A percentile compares a stretch with the other conserved stretches of the same genome.
phyloP scores from a whole-genome alignment of 2,888 invertebrate species.

The Oxystoma pomonae region DNA sequence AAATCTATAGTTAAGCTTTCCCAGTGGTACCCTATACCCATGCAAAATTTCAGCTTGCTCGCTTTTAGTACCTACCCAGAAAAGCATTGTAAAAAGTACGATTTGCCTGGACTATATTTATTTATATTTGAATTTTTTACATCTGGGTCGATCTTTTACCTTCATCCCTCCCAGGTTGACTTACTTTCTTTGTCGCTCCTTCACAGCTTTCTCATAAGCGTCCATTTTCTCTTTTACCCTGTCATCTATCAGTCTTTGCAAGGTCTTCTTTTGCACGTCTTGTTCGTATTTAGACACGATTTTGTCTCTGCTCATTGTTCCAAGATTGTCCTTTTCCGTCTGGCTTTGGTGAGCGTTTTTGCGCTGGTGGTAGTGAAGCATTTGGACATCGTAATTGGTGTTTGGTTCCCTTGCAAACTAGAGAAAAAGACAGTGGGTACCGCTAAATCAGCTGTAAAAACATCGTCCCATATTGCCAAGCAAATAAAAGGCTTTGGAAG shows the following conservation, averaged over 20 bases:
- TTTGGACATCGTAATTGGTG: constrained; percentile 33
- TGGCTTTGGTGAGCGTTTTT: constrained; percentile 15
- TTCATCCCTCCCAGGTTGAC: too few relatives aligned
- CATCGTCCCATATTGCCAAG: too few relatives aligned
- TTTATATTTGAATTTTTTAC: too few relatives aligned
- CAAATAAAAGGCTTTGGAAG: not conserved
- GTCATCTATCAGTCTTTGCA: constrained; percentile 34
- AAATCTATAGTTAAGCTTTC: too few relatives aligned
- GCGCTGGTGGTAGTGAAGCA: constrained; percentile 36
- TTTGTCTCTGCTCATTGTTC: constrained; percentile 20
- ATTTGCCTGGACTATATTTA: too few relatives aligned
- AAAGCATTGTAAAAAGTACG: too few relatives aligned
- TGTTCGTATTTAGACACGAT: constrained; percentile 33
- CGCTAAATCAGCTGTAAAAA: too few relatives aligned
- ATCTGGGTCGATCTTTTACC: too few relatives aligned
- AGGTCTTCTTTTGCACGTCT: constrained; percentile 33
- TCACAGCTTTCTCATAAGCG: constrained; percentile 37
- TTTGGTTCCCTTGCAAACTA: constrained; percentile 37
- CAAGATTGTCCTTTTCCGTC: constrained; percentile 15
- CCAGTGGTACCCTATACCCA: too few relatives aligned
- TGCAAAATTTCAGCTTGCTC: too few relatives aligned
- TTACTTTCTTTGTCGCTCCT: not conserved
- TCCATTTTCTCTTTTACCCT: constrained; percentile 36
- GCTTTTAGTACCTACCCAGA: too few relatives aligned
- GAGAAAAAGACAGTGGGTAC: too few relatives aligned